Evolutionary conservation across 1,140 invertebrate species (phyloP).

Genomic region (Aphis craccivora): DNA sequence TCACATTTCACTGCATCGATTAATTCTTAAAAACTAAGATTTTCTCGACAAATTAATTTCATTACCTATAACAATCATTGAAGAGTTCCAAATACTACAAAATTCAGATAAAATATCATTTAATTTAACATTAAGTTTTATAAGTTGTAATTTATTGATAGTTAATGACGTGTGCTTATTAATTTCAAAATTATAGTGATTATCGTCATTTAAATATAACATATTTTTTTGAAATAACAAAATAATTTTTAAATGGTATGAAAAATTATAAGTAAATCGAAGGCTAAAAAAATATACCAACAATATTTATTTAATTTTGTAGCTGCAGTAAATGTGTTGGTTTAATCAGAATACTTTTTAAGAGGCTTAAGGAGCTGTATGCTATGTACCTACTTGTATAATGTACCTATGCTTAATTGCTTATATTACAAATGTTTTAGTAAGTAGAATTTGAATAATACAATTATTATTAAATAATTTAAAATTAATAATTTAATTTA

Average conservation of each 20-base stretch:
- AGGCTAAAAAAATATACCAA: fast-evolving
- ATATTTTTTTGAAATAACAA: not conserved
- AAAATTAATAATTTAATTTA: too few species aligned
- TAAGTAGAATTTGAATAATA: too few species aligned
- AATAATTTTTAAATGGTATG: not conserved
- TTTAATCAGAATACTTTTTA: too few species aligned
- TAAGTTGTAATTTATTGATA: not conserved
- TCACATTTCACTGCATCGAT: not conserved
- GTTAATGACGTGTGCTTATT: not conserved
- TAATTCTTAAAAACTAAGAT: not conserved
- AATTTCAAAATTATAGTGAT: not conserved
- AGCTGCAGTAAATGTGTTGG: not conserved
- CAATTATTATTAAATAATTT: too few species aligned
- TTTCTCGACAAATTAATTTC: not conserved
- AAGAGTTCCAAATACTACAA: not conserved
- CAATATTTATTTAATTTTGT: not conserved
- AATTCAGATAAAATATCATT: not conserved
- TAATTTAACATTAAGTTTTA: not conserved
- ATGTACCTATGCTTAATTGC: too few species aligned
- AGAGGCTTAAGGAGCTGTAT: too few species aligned
- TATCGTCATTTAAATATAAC: too few species aligned
- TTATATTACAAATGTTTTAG: too few species aligned
- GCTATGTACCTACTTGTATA: too few species aligned
- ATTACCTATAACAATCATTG: not conserved
- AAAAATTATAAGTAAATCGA: not conserved